Evolutionary conservation across 2,888 invertebrate genomes (phyloP).

Genomic region (Colostygia pectinataria): DNA sequence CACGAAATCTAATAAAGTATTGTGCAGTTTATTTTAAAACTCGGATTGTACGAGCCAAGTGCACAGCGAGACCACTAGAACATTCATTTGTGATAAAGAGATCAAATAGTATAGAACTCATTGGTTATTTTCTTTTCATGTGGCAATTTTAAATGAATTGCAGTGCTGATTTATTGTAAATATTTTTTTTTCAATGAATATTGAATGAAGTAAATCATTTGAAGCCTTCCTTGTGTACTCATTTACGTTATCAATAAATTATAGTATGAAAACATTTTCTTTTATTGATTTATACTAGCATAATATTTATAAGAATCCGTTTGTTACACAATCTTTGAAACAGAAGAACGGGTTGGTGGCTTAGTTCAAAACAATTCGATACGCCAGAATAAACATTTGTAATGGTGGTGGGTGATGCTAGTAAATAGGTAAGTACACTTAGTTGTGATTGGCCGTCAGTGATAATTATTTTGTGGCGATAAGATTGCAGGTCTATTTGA

Average conservation of each 20-base stretch:
- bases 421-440: conserved; percentile 7
- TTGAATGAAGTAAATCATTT: conserved; percentile 81
- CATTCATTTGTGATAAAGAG: conserved; percentile 75
- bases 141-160: conserved; percentile 71
- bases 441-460: conserved; percentile 60
- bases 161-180: conserved; percentile 79
- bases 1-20: conserved; percentile 50
- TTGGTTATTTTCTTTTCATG: conserved; percentile 60
- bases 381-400: conserved; percentile 22
- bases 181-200: conserved; percentile 76
- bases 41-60: conserved; percentile 60
- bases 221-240: conserved; percentile 83
- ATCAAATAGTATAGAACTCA: conserved; percentile 46
- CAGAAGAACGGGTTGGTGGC: not conserved
- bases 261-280: conserved; percentile 71
- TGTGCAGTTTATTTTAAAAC: conserved; percentile 43
- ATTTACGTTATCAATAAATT: conserved; percentile 84
- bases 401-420: conserved; percentile 11
- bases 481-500: conserved; percentile 75
- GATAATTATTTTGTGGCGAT: conserved; percentile 67
- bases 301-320: not conserved
- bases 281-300: conserved; percentile 42
- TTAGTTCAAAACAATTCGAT: conserved; percentile 11
- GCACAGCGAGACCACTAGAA: conserved; percentile 76
- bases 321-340: not conserved